Evolutionary conservation across 2,113 vertebrate genomes (phyloP).

Genomic region (Ptilonorhynchus violaceus): DNA sequence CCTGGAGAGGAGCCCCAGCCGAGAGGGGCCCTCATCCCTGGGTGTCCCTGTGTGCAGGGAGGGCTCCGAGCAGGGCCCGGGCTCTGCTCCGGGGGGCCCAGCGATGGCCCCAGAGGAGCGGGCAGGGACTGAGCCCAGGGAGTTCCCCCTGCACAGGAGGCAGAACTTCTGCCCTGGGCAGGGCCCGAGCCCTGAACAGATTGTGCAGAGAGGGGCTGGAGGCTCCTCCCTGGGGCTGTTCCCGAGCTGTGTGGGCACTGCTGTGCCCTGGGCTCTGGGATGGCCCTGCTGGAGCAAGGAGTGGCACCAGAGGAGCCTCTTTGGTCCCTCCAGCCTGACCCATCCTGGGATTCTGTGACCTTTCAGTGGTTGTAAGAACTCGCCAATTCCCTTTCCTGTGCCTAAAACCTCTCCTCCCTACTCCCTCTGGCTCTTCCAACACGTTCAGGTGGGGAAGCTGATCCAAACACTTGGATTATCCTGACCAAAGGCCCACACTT

Average conservation of each 20-base stretch:
- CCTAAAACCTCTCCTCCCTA: not conserved
- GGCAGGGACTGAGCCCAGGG: not conserved
- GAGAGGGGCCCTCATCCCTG: not conserved
- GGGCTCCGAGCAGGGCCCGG: not conserved
- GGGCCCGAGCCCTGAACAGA: not conserved
- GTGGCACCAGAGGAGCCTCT: not conserved
- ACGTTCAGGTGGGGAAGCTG: fast-evolving
- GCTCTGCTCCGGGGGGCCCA: not conserved
- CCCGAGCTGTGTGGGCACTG: not conserved
- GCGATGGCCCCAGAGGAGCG: not conserved
- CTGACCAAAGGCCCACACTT: not conserved
- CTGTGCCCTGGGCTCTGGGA: not conserved
- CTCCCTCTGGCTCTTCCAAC: not conserved
- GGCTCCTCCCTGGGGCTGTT: not conserved
- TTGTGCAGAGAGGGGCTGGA: not conserved
- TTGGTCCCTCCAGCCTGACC: fast-evolving
- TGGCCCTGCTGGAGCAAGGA: not conserved
- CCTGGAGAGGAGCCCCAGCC: not conserved
- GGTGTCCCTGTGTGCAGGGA: not conserved
- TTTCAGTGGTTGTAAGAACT: not conserved
- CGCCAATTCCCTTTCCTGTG: not conserved
- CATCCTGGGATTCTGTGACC: not conserved
- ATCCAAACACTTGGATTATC: not conserved
- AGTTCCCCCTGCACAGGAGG: not conserved
- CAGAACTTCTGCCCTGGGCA: not conserved